Base-by-base conservation (phyloP, 1,140 invertebrate species). In the Ganaspis sp. region DNA sequence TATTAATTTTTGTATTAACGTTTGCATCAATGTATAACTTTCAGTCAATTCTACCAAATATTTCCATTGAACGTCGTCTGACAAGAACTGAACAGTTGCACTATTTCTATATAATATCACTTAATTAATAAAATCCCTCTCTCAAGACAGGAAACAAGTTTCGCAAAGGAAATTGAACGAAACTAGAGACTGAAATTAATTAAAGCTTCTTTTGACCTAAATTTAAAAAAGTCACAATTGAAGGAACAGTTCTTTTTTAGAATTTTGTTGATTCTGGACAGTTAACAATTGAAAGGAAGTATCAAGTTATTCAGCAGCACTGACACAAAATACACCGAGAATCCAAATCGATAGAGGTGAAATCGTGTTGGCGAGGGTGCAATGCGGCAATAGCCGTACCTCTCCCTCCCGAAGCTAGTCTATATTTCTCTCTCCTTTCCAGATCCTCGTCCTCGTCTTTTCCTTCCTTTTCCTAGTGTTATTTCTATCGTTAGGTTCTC, bases 341-440 rank as follows among this genome's bases (percentile, higher is more conserved):
- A 86, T 86, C 78, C 73, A 76, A 86, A 86, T 86, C 85, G 81
- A 86, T 86, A 86, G 77, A 85, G 76, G 81, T 79, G 81, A 86
- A 84, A 85, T 85, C 84, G 80, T 77, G 75, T 84, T 79, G 76
- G 74, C 83, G 74, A 82, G 80, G 85, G 83, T 86, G 84, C 85
- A 86, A 85, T 86, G 85, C 85, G 83, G 85, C 84, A 85, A 85
- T 82, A 76, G 81, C 49, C 79, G 58, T 72, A 34, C 45, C 40
- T 49, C 72, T 74, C 69, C 74, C 71, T 73, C 73, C 73, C 69
- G n/a, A 49, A 42, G 45, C 38, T 17, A 54, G 17, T 69, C 23
- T 64, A 17, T 64, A 69, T 53, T 42, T 64, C 40, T 69, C 19
- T 70, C 17, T 69, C 37, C 42, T 19, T 12, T 23, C 3, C 49